Evolutionary conservation across 2,888 invertebrate species (phyloP).

Genomic region (Steinernema carpocapsae): DNA sequence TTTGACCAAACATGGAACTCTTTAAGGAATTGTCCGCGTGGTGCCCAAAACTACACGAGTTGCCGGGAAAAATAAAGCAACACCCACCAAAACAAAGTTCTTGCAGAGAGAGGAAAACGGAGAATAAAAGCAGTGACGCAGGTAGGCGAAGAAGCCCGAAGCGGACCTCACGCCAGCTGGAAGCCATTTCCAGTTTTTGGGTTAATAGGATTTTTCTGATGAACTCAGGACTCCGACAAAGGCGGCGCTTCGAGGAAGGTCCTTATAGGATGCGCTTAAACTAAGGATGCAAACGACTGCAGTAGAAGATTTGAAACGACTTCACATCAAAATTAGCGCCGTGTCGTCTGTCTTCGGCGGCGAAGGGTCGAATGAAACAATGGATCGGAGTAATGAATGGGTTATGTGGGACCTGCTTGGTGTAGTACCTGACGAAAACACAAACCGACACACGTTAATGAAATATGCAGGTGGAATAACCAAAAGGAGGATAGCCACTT

Average conservation of each 20-base stretch:
- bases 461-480: slow-evolving; percentile 14
- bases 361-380: not conserved
- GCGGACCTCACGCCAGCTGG: no score
- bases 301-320: not conserved
- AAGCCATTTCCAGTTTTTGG: slow-evolving; percentile 3
- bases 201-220: not conserved
- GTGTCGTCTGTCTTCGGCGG: slow-evolving; percentile 2
- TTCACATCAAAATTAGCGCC: no score
- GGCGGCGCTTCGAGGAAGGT: not conserved
- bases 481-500: slow-evolving; percentile 7
- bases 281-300: not conserved
- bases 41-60: not conserved
- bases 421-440: not conserved
- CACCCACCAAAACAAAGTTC: not conserved
- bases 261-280: not conserved
- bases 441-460: not conserved
- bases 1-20: not conserved
- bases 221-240: not conserved
- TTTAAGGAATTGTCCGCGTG: not conserved
- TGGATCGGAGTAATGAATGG: slow-evolving; percentile 26
- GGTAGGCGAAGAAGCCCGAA: no score
- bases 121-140: not conserved
- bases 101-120: not conserved
- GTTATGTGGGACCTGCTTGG: slow-evolving; percentile 9
- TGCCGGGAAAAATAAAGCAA: not conserved